Conservation (phyloP, 2,113 vertebrate species). For the Salminus brasiliensis region DNA sequence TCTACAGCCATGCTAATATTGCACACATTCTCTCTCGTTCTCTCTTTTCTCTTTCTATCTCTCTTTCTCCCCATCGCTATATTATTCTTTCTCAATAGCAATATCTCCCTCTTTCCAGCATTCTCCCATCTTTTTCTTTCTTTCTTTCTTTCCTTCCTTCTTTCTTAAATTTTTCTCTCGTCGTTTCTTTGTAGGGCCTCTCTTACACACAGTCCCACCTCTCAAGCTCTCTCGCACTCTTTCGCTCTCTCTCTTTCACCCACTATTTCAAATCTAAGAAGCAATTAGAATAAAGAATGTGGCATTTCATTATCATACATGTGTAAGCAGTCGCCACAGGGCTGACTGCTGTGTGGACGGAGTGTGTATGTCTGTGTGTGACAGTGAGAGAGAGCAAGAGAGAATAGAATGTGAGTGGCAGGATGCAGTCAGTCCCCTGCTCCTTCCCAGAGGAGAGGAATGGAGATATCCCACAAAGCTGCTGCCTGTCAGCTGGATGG, state of each 20-base stretch:
- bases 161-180: not conserved
- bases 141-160: not conserved
- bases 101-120: not conserved
- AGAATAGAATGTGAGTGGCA: conserved; percentile 25
- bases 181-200: too few relatives aligned
- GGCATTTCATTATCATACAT: conserved; percentile 70
- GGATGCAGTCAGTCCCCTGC: conserved; percentile 44
- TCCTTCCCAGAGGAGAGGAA: conserved; percentile 68
- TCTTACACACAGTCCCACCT: not conserved
- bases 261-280: conserved; percentile 21
- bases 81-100: conserved; percentile 29
- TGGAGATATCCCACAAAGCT: conserved; percentile 72
- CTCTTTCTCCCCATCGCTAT: conserved; percentile 35
- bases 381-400: too few relatives aligned
- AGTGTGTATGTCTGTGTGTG: not conserved
- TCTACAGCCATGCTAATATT: not conserved
- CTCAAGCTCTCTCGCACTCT: not conserved
- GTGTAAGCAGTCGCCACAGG: conserved; percentile 63
- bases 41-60: too few relatives aligned
- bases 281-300: conserved; percentile 58
- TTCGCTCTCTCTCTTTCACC: not conserved
- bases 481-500: conserved; percentile 72
- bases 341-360: conserved; percentile 41
- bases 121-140: not conserved
- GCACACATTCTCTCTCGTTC: too few relatives aligned